Evolutionary conservation across 2,113 vertebrate species (phyloP), one percentile per base, ranked within the genome.

Genomic region (Shinisaurus crocodilurus): DNA sequence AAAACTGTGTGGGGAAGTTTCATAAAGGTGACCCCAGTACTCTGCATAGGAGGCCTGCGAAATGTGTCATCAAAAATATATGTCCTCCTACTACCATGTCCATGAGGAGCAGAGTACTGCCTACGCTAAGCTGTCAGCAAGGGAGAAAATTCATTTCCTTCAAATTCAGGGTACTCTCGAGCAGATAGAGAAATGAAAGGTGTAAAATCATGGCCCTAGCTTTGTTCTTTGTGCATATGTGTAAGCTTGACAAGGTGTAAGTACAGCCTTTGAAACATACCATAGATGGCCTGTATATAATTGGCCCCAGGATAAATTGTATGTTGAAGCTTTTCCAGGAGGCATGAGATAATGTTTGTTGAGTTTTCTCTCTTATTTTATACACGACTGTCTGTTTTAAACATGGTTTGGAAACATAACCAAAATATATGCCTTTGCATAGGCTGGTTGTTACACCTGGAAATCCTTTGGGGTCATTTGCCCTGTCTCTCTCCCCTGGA

Each of bases 151-250:
- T 87, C 2, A 63, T 20, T 84, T 82, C 81, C 40, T 93, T 91
- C 91, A 91, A 95, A 90, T 91, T 94, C 91, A 4, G 48, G 83
- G 0, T 63, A 57, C 83, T 92, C 40, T n/a, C 40, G 76, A 90
- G 57, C 85, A 72, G 70, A 90, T 82, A 54, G 88, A 91, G 92
- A 94, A 95, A 92, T 90, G 89, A 77, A 20, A 63, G 18, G 3
- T 60, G 3, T 15, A 91, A 93, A 91, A 76, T 90, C 92, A 82
- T 54, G 45, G 91, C 88, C 76, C 89, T 37, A 95, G 13, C 70
- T 70, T 95, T 88, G 25, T 54, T 94, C 48, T 88, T n/a, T 89
- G 90, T 89, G 74, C 81, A 80, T 72, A 76, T 50, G 88, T 90
- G 91, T 83, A 92, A 95, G 57, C 32, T 85, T 40, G n/a, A 20